Percentiles rank a stretch among this genome's conserved stretches.
phyloP scores from a whole-genome alignment of 2,797 vertebrate genomes.

The Loris lydekkerianus region DNA sequence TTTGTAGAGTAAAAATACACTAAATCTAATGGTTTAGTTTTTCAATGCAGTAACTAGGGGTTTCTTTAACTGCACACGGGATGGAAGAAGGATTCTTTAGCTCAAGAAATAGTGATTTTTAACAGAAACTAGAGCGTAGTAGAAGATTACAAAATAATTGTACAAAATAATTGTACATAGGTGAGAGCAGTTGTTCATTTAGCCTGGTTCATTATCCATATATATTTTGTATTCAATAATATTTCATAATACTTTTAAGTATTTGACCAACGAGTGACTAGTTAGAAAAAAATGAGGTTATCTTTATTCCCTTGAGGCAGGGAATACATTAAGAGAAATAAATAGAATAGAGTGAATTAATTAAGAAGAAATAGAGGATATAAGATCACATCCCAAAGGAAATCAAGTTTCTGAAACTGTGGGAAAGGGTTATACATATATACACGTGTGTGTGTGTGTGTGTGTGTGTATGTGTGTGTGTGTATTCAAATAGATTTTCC shows the following conservation, averaged over 20 bases:
- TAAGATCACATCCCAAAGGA: neutral
- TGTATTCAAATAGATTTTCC: too few species aligned
- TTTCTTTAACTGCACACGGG: neutral
- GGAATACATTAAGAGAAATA: neutral
- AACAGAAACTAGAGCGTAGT: neutral
- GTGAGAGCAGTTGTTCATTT: neutral
- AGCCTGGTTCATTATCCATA: neutral
- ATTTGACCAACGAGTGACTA: neutral
- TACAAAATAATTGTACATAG: slow-evolving; percentile 2
- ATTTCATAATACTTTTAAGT: neutral
- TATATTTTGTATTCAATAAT: neutral
- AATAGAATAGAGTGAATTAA: neutral
- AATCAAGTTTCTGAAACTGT: too few species aligned
- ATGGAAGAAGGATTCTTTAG: neutral
- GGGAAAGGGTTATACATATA: too few species aligned
- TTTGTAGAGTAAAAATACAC: neutral
- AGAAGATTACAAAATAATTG: neutral
- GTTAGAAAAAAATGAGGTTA: neutral
- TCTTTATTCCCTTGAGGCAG: neutral
- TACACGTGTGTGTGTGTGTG: too few species aligned
- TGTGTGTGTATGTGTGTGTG: too few species aligned
- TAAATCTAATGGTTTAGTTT: neutral
- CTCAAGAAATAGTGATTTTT: neutral
- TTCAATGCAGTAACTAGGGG: neutral
- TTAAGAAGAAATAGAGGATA: neutral